A percentile compares a stretch with the other conserved stretches of the same genome.
Conservation (phyloP, 1,140 invertebrate species). For the Orussus abietinus region DNA sequence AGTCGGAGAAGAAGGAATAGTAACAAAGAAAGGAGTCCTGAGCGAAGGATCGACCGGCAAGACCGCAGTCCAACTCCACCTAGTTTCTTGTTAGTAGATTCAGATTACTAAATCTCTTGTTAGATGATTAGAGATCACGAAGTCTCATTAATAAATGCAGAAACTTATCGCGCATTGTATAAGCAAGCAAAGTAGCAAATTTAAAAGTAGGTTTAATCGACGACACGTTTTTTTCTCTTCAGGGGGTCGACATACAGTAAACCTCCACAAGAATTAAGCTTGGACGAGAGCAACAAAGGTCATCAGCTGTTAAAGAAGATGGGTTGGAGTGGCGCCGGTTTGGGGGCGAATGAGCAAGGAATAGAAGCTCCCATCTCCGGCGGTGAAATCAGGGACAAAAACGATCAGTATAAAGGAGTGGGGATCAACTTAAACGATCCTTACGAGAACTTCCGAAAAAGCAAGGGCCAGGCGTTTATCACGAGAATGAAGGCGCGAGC, state of each 20-base stretch:
- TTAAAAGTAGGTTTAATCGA: too few relatives aligned
- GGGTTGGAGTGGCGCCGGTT: constrained; percentile 89
- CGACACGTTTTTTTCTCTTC: constrained; percentile 22
- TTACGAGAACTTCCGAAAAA: constrained; percentile 95
- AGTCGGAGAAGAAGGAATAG: constrained; percentile 46
- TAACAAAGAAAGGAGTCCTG: constrained; percentile 46
- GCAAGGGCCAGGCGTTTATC: constrained; percentile 93
- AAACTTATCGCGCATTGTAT: too few relatives aligned
- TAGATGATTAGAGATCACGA: not conserved
- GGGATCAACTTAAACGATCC: constrained; percentile 89
- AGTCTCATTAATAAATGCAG: too few relatives aligned
- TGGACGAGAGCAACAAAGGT: constrained; percentile 89
- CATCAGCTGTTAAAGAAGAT: constrained; percentile 94
- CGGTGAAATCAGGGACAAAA: constrained; percentile 84
- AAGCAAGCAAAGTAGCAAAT: too few relatives aligned
- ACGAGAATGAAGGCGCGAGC: constrained; percentile 92
- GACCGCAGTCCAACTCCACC: constrained; percentile 75
- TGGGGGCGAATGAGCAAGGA: constrained; percentile 89
- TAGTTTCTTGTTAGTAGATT: constrained; percentile 71
- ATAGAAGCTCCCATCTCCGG: constrained; percentile 91
- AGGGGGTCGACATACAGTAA: constrained; percentile 53
- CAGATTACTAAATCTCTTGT: constrained; percentile 7
- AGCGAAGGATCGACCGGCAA: constrained; percentile 41
- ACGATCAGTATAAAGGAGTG: constrained; percentile 90
- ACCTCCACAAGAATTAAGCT: constrained; percentile 54